Base-by-base conservation (phyloP, 2,797 vertebrate genomes). In the Myripristis murdjan region DNA sequence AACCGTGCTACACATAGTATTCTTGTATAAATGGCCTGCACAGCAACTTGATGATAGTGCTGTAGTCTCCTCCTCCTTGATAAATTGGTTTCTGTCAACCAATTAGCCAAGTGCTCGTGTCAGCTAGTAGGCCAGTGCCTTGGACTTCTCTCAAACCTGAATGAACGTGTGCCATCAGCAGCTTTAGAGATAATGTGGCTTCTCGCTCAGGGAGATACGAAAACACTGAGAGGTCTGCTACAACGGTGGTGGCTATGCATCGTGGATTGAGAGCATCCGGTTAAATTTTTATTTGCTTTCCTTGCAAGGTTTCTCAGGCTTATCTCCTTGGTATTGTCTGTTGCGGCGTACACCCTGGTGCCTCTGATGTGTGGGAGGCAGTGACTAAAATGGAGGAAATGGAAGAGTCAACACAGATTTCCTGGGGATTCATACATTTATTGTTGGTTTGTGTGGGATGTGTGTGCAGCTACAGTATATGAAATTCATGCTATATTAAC, bases 331-430 rank as follows among this genome's bases (percentile, higher is more conserved):
- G 33, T 47, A 58, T 73, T 60, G 2, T 67, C 48, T 67, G 77
- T 73, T 6, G 20, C 20, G 18, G 24, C 51, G 44, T 72, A 51
- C 22, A 39, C 72, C 81, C 28, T 57, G 22, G 3, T 33, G 52
- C n/a, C 48, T 64, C 51, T 70, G 58, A 55, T 48, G 64, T 71
- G 60, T 81, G 52, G 74, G 70, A 35, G 69, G 55, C 14, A 51
- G 72, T 82, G 83, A 83, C 67, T 79, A 68, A 74, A 70, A 77
- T 71, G 72, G 65, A 78, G 75, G 68, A 81, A 81, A 70, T 75
- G 55, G 57, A 82, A 81, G 79, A 75, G 78, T 81, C 83, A 85
- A 85, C 61, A 68, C 24, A 51, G 62, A 75, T 82, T 79, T 83
- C 73, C 64, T 75, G 3, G 6, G 48, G 65, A 70, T 59, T 72